Conservation (phyloP, 2,888 invertebrate genomes). For the Coremacera marginata region DNA sequence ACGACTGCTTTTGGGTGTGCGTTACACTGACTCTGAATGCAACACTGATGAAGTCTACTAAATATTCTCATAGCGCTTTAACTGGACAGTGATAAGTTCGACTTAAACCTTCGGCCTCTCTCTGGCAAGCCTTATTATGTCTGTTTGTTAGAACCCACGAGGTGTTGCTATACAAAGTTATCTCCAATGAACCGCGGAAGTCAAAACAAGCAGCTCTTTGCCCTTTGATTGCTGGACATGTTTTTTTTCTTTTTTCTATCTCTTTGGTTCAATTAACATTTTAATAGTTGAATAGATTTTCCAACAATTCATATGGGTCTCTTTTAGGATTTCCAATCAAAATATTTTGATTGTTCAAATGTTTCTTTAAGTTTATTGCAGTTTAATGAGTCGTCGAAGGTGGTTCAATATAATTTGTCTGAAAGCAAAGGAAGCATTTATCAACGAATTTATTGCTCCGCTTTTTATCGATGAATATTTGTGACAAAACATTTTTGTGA, state of each 20-base stretch:
- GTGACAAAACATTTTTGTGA: slow-evolving; percentile 1
- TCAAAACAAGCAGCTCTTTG: not conserved
- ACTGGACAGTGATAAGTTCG: slow-evolving; percentile 15
- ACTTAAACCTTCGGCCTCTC: not conserved
- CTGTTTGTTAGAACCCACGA: not conserved
- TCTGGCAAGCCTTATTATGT: not conserved
- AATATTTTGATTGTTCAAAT: not conserved
- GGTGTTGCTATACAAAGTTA: not conserved
- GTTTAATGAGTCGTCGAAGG: slow-evolving; percentile 48
- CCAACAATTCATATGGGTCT: not conserved
- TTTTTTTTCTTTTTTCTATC: not conserved
- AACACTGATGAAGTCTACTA: slow-evolving; percentile 22
- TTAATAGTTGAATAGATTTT: not conserved
- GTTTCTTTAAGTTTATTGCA: slow-evolving; percentile 44
- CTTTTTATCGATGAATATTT: not conserved
- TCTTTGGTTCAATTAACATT: not conserved
- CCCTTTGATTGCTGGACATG: not conserved
- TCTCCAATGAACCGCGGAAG: not conserved
- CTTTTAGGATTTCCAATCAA: not conserved
- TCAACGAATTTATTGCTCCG: slow-evolving; percentile 2
- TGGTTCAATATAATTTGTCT: not conserved
- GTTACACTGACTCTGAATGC: not conserved
- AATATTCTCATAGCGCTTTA: slow-evolving; percentile 17
- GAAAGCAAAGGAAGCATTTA: not conserved
- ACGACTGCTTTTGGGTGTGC: slow-evolving; percentile 27